Evolutionary conservation across 2,113 vertebrate species (phyloP).

Genomic region (Heptranchias perlo): DNA sequence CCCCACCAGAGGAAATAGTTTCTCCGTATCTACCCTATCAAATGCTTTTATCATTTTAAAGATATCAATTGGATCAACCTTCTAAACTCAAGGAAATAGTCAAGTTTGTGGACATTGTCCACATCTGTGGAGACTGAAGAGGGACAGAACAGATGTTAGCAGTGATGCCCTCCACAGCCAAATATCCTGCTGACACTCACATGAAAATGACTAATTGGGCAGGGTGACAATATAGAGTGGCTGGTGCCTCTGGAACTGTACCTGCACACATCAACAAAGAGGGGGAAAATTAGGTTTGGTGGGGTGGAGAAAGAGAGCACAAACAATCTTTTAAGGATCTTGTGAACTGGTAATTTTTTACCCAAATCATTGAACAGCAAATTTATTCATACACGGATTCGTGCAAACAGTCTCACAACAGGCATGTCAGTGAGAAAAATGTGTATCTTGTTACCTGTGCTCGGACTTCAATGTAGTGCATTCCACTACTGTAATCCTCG

Average conservation of each 20-base stretch:
- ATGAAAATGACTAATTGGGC: too few relatives aligned
- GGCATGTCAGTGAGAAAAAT: background rate
- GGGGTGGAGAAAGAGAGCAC: background rate
- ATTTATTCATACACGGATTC: background rate
- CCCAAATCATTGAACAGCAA: background rate
- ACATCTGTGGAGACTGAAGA: too few relatives aligned
- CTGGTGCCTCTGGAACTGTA: background rate
- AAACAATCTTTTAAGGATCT: background rate
- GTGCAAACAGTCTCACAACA: background rate
- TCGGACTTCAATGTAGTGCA: conserved; percentile 76
- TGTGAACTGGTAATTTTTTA: background rate
- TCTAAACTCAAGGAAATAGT: too few relatives aligned
- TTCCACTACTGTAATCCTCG: conserved; percentile 66
- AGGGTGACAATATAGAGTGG: background rate
- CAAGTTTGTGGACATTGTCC: too few relatives aligned
- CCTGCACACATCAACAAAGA: background rate
- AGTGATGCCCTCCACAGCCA: background rate
- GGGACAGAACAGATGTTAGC: background rate
- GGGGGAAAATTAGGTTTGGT: too few relatives aligned
- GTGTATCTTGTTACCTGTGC: conserved; percentile 66
- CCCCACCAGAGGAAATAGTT: too few relatives aligned
- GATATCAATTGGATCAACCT: too few relatives aligned
- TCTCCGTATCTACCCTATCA: too few relatives aligned
- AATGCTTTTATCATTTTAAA: too few relatives aligned
- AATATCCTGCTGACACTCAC: background rate